These are phyloP conservation scores for Myzus persicae DNA, from an alignment of 1,140 invertebrate genomes.

Conservation along the genomic window DNA sequence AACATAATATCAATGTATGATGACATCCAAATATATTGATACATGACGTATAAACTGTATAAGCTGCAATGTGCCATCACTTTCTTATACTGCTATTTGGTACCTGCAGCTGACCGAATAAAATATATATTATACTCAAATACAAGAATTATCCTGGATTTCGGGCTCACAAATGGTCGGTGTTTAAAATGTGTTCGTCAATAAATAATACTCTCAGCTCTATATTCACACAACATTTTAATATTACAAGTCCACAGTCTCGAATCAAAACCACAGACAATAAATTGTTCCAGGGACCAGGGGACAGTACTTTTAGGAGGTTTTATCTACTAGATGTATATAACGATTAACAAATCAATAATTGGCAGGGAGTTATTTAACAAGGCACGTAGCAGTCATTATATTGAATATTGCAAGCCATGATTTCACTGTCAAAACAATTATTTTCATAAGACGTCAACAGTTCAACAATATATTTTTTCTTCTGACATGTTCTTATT, in stretches of 20 bases:
- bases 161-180: no score
- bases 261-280: constrained; percentile 12
- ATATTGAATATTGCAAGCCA: not conserved
- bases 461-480: not conserved
- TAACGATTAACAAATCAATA: constrained; percentile 24
- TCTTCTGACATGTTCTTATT: not conserved
- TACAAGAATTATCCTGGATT: no score
- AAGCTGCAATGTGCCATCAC: no score
- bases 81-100: no score
- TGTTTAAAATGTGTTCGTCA: no score
- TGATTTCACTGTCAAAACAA: not conserved
- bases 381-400: not conserved
- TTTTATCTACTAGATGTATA: not conserved
- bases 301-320: not conserved
- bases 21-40: no score
- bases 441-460: not conserved
- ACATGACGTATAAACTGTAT: no score
- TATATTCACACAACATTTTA: not conserved
- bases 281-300: constrained; percentile 30
- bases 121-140: no score
- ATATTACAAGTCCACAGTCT: not conserved
- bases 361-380: constrained; percentile 1
- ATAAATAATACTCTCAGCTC: not conserved
- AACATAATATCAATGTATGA: no score
- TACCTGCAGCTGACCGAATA: no score